Percentiles rank a stretch among this genome's conserved stretches.
Conservation (phyloP, 1,140 invertebrate species). For the Holcopasites calliopsidis region DNA sequence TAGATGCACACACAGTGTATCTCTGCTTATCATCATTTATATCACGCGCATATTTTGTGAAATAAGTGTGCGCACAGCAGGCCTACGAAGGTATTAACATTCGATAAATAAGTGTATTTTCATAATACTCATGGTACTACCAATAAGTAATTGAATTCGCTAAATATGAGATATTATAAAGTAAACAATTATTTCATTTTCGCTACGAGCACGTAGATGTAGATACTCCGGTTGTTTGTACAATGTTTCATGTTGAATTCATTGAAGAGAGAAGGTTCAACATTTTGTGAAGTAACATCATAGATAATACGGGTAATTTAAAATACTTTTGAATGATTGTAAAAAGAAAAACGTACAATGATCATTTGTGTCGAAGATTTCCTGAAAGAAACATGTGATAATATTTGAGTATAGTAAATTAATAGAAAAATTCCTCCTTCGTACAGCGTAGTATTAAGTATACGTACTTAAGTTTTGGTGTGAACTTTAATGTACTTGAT, state of each 20-base stretch:
- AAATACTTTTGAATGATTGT: too few species aligned
- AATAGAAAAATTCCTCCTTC: background rate
- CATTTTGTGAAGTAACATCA: background rate
- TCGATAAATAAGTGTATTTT: too few species aligned
- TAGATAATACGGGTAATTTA: background rate
- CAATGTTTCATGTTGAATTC: background rate
- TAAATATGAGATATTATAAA: background rate
- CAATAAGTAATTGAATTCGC: too few species aligned
- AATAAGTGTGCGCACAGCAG: too few species aligned
- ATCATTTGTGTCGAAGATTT: conserved; percentile 12
- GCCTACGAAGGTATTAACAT: too few species aligned
- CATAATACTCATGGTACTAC: too few species aligned
- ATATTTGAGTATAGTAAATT: conserved; percentile 13
- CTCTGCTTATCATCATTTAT: background rate
- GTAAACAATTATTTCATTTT: background rate
- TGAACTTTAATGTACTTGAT: too few species aligned
- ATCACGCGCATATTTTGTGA: background rate
- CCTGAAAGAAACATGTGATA: conserved; percentile 7
- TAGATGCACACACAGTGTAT: too few species aligned
- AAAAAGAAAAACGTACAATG: too few species aligned
- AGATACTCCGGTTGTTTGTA: background rate
- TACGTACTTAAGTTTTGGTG: too few species aligned
- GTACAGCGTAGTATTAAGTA: too few species aligned
- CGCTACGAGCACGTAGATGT: background rate
- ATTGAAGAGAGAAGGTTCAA: background rate